Evolutionary conservation across 2,113 vertebrate species (phyloP).

Genomic region (Rutilus rutilus): DNA sequence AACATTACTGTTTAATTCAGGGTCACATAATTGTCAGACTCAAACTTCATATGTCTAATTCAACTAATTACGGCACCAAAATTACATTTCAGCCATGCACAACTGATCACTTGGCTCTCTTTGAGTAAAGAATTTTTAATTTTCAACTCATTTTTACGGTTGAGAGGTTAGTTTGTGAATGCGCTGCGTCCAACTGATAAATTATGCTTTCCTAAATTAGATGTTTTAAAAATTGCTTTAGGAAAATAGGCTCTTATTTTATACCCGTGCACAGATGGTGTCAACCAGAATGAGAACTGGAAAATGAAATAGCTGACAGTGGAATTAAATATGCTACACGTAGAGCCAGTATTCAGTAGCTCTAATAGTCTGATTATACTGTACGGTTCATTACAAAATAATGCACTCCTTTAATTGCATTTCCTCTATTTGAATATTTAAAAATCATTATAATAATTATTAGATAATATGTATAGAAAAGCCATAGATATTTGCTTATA

Average conservation of each 20-base stretch:
- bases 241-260: constrained; percentile 37
- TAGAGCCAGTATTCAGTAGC: neutral
- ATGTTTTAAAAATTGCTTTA: constrained; percentile 46
- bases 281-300: constrained; percentile 11
- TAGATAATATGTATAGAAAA: neutral
- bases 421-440: neutral
- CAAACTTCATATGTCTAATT: constrained; percentile 35
- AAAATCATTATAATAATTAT: neutral
- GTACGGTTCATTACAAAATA: neutral
- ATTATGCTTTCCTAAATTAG: constrained; percentile 43
- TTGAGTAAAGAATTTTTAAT: constrained; percentile 34
- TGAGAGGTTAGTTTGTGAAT: constrained; percentile 44
- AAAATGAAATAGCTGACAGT: neutral
- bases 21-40: constrained; percentile 23
- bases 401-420: neutral
- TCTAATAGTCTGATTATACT: neutral
- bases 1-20: constrained; percentile 24
- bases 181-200: constrained; percentile 35
- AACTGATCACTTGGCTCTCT: constrained; percentile 28
- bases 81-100: constrained; percentile 37
- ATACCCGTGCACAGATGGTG: constrained; percentile 15
- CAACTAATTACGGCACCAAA: constrained; percentile 29
- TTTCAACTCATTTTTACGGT: constrained; percentile 34
- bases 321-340: neutral
- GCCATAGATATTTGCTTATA: neutral